Conservation (phyloP, 1,140 invertebrate genomes). For the Drosophila elegans region DNA sequence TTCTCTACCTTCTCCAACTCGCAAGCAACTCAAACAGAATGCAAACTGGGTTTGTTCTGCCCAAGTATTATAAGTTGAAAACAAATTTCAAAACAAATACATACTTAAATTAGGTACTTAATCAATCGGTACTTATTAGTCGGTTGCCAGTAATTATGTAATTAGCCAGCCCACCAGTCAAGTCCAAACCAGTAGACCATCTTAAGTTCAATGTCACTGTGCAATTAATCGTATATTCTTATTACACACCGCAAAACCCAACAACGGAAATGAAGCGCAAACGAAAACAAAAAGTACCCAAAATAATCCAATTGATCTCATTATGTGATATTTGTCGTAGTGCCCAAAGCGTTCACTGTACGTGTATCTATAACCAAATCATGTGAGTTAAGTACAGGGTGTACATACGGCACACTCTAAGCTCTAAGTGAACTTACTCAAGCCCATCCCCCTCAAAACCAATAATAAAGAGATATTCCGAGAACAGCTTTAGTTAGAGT, state of each 20-base stretch:
- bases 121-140: conserved; percentile 4
- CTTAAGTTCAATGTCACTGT: conserved; percentile 56
- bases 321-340: conserved; percentile 83
- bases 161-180: conserved; percentile 60
- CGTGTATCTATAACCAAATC: conserved; percentile 66
- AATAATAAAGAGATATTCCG: conserved; percentile 2
- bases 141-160: conserved; percentile 26
- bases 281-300: conserved; percentile 57
- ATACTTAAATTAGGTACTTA: conserved; percentile 47
- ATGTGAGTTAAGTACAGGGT: conserved; percentile 58
- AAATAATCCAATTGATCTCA: conserved; percentile 82
- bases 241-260: conserved; percentile 32
- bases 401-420: conserved; percentile 36
- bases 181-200: conserved; percentile 31
- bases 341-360: conserved; percentile 81
- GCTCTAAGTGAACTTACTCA: conserved; percentile 55
- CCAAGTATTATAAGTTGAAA: conserved; percentile 47
- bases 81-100: conserved; percentile 3
- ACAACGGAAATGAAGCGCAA: conserved; percentile 45
- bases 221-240: conserved; percentile 48
- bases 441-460: conserved; percentile 10
- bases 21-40: conserved; percentile 2
- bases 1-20: background rate
- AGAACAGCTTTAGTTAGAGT: conserved; percentile 16
- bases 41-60: conserved; percentile 8